Base-by-base conservation (phyloP, 2,113 vertebrate genomes). In the Coreoperca whiteheadi region DNA sequence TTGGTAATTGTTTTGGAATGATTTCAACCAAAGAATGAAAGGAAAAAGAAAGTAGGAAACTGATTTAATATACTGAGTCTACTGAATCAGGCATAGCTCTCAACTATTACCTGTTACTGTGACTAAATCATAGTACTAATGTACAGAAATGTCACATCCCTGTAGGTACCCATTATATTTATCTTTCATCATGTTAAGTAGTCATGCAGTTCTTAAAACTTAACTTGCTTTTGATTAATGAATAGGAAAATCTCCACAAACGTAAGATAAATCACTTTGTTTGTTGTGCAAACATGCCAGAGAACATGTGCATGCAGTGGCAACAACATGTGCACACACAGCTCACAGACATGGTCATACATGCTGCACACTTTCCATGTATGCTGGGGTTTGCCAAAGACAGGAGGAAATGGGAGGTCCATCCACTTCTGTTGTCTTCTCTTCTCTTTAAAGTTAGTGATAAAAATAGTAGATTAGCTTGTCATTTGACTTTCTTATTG, bases 211-310 rank as follows among this genome's bases (percentile, higher is more conserved):
- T 39, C 56, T 71, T 59, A 21, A 75, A 71, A 61, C 54, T 12
- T 28, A 72, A 48, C 41, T 77, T 54, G 73, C 28, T 12, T 72
- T 43, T 57, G n/a, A 71, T 65, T 30, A 20, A 61, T 41, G 32
- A 74, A 60, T 30, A 34, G 15, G 30, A 83, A 51, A n/a, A 41
- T 69, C 46, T 54, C 32, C 21, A 15, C 34, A 2, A 0, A 12
- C 66, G 74, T 53, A 28, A 41, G 15, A 34, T 73, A 57, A n/a
- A 73, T 81, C 41, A 81, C 28, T 41, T 25, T 82, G 78, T 92
- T 86, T 87, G 54, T 64, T 48, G 46, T 69, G 72, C 32, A 90
- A 84, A 90, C 74, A 63, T n/a, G 4, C n/a, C 28, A 11, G 48
- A 54, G 30, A 56, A 61, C 12, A 34, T 39, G 61, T 54, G 50